phyloP scores from a whole-genome alignment of 2,797 vertebrate species.

The Hydrophis major region DNA sequence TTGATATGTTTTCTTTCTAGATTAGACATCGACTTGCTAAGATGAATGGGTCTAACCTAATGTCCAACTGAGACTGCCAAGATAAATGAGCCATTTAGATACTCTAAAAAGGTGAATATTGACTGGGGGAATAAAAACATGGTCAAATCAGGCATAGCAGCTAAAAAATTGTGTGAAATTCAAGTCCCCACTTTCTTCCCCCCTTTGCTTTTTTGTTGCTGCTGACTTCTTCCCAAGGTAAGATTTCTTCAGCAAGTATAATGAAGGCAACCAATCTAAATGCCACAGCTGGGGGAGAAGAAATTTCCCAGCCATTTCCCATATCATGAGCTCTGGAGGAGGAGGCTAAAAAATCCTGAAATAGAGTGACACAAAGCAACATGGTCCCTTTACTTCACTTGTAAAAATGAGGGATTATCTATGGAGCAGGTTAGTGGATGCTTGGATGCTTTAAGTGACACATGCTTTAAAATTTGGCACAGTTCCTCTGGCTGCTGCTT shows the following conservation, averaged over 20 bases:
- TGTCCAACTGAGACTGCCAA: background rate
- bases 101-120: background rate
- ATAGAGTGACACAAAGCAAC: background rate
- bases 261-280: background rate
- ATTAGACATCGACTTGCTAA: slow-evolving; percentile 2
- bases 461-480: background rate
- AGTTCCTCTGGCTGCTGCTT: background rate
- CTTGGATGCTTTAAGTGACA: background rate
- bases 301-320: background rate
- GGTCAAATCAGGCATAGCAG: background rate
- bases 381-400: background rate
- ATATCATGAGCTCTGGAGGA: background rate
- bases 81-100: slow-evolving; percentile 19
- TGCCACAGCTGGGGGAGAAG: background rate
- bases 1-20: background rate
- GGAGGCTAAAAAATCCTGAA: background rate
- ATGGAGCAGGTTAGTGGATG: background rate
- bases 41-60: background rate
- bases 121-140: background rate
- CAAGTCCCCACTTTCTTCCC: too few relatives aligned
- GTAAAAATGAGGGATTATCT: background rate
- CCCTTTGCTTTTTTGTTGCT: background rate
- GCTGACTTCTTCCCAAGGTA: background rate
- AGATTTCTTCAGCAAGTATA: background rate
- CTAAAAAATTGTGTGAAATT: background rate